Evolutionary conservation across 92 coral and sea anemone species (phyloP).

Genomic region (Epizoanthus ramosus): DNA sequence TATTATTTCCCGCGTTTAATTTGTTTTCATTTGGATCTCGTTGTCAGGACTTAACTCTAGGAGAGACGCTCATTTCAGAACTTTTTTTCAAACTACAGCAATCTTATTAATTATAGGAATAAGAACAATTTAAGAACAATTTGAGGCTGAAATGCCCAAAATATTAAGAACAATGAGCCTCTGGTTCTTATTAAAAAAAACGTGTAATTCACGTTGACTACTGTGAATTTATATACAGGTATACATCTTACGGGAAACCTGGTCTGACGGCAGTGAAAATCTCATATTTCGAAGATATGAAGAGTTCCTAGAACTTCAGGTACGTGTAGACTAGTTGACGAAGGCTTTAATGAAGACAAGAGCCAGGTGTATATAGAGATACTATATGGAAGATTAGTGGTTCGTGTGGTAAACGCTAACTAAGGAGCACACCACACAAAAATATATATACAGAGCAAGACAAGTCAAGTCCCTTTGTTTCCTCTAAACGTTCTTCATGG

Average conservation of each 20-base stretch:
- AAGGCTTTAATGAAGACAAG: not conserved
- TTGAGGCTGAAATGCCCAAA: too few relatives aligned
- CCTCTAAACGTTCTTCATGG: not conserved
- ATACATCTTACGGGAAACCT: constrained; percentile 6
- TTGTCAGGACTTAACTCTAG: too few relatives aligned
- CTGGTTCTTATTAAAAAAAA: too few relatives aligned
- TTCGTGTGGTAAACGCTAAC: too few relatives aligned
- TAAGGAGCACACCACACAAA: not conserved
- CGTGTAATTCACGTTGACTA: too few relatives aligned
- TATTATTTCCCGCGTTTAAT: too few relatives aligned
- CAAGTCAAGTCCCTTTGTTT: not conserved
- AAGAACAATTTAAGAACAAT: too few relatives aligned
- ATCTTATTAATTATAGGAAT: too few relatives aligned
- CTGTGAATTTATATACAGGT: constrained; percentile 2
- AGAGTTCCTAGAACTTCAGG: constrained; percentile 14
- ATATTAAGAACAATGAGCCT: too few relatives aligned
- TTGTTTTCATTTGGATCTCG: too few relatives aligned
- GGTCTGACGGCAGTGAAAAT: constrained; percentile 27
- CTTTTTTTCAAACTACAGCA: too few relatives aligned
- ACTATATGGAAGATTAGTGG: not conserved
- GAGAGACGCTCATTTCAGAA: too few relatives aligned
- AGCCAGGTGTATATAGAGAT: not conserved
- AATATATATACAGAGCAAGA: not conserved
- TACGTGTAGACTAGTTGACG: not conserved
- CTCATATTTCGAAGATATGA: constrained; percentile 34